Percentiles rank a stretch among this genome's conserved stretches.
Conservation (phyloP, 37 sponge, comb jelly and placozoan genomes). For the Spongilla lacustris region DNA sequence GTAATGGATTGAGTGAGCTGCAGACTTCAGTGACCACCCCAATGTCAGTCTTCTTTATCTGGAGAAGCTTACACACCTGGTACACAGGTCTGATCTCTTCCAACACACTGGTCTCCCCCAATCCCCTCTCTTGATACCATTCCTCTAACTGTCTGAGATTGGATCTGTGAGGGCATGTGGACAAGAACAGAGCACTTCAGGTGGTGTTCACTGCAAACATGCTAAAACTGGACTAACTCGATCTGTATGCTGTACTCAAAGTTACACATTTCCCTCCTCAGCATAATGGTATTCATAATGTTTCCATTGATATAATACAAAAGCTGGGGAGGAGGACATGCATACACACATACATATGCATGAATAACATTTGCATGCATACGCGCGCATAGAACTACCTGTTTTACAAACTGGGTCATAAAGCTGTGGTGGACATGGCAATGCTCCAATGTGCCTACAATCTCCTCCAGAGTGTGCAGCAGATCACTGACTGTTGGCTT, state of each 20-base stretch:
- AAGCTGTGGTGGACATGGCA: no score
- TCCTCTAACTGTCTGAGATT: slow-evolving; percentile 89
- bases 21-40: slow-evolving; percentile 68
- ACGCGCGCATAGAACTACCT: background rate
- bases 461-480: no score
- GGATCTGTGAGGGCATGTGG: slow-evolving; percentile 39
- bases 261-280: slow-evolving; percentile 89
- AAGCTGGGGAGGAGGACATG: slow-evolving; percentile 31
- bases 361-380: background rate
- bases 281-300: slow-evolving; percentile 81
- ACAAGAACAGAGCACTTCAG: background rate
- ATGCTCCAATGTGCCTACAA: no score
- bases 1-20: slow-evolving; percentile 71
- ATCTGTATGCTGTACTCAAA: slow-evolving; percentile 89
- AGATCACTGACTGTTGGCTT: no score
- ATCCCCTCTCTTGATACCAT: slow-evolving; percentile 60
- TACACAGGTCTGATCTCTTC: slow-evolving; percentile 56
- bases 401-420: no score
- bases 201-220: background rate
- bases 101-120: slow-evolving; percentile 42
- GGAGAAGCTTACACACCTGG: slow-evolving; percentile 86
- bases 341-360: background rate
- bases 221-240: slow-evolving; percentile 24
- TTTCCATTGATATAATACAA: slow-evolving; percentile 73
- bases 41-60: slow-evolving; percentile 81